Evolutionary conservation across 2,888 invertebrate genomes (phyloP).

Genomic region (Hymenopus coronatus): DNA sequence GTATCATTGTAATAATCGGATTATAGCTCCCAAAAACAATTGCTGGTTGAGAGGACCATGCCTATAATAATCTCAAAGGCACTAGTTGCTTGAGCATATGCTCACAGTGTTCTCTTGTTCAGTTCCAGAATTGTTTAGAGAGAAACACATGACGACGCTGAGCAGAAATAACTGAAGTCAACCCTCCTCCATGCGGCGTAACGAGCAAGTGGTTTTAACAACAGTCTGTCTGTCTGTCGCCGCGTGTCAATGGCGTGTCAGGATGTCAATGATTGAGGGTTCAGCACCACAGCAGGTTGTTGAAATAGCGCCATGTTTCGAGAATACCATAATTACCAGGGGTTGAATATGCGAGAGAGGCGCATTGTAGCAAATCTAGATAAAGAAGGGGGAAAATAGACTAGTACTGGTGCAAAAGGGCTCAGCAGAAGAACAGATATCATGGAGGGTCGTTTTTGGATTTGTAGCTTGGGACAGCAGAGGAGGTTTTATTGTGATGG

Average conservation of each 20-base stretch:
- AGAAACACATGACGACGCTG: background rate
- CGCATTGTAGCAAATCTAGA: background rate
- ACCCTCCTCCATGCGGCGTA: background rate
- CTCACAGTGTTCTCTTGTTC: background rate
- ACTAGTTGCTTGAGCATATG: background rate
- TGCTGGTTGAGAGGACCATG: too few relatives aligned
- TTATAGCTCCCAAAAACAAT: too few relatives aligned
- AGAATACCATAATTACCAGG: conserved; percentile 10
- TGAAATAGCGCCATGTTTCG: conserved; percentile 4
- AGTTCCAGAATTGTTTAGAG: background rate
- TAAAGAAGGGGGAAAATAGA: conserved; percentile 2
- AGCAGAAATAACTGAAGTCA: background rate
- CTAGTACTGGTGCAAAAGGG: background rate
- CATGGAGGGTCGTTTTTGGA: conserved; percentile 15
- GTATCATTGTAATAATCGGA: too few relatives aligned
- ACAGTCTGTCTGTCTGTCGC: background rate
- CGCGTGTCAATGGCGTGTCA: conserved; percentile 15
- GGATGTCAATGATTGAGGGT: conserved; percentile 16
- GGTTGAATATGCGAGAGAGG: background rate
- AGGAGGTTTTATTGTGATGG: background rate
- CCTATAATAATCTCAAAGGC: too few relatives aligned
- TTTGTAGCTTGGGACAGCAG: background rate
- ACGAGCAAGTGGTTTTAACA: conserved; percentile 12
- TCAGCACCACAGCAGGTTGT: background rate
- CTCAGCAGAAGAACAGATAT: conserved; percentile 11